Conservation (phyloP, 2,113 vertebrate species). For the Morone chrysops region DNA sequence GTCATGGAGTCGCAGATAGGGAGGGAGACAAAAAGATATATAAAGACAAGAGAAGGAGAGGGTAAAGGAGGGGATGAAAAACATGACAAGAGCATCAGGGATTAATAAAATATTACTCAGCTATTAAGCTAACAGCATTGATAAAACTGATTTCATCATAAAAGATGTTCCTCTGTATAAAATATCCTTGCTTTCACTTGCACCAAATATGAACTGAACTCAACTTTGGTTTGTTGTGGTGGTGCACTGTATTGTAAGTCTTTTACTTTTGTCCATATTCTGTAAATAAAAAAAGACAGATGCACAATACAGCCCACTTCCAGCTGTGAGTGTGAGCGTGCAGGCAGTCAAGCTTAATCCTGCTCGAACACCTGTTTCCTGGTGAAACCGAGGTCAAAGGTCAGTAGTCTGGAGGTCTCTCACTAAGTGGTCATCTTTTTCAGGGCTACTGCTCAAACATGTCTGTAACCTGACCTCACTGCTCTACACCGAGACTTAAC, state of each 20-base stretch:
- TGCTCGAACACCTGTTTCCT: conserved; percentile 73
- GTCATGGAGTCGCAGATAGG: conserved; percentile 31
- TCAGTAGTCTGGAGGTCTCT: conserved; percentile 48
- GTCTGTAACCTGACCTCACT: conserved; percentile 54
- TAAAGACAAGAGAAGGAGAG: not conserved
- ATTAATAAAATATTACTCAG: not conserved
- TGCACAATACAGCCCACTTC: conserved; percentile 7
- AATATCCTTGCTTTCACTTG: not conserved
- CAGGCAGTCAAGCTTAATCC: conserved; percentile 44
- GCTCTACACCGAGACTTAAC: conserved; percentile 26
- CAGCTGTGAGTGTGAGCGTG: conserved; percentile 23
- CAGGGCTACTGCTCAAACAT: conserved; percentile 48
- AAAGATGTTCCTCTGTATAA: not conserved
- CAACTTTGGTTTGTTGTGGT: not conserved
- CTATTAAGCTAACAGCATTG: not conserved
- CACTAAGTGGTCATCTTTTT: conserved; percentile 63
- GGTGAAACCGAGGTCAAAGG: conserved; percentile 63
- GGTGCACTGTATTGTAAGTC: not conserved
- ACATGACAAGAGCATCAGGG: not conserved
- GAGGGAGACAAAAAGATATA: conserved; percentile 4
- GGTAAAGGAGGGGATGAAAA: not conserved
- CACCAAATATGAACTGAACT: not conserved
- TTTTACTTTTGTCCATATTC: not conserved
- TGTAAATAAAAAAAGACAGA: conserved; percentile 16
- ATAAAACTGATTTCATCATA: not conserved